Evolutionary conservation across 1,140 invertebrate genomes (phyloP).

Genomic region (Babylonia areolata): DNA sequence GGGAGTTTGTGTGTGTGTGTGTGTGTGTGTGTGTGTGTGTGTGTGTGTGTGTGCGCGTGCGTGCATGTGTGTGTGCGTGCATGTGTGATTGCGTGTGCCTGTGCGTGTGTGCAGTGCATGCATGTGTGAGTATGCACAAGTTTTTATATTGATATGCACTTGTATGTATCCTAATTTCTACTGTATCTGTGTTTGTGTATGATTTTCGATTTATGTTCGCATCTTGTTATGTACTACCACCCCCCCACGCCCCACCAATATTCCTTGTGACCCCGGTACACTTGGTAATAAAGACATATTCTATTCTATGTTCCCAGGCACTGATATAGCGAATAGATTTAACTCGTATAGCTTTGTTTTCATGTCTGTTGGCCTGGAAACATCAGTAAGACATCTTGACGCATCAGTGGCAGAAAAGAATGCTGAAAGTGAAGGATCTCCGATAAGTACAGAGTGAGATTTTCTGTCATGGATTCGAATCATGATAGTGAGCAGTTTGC

Average conservation of each 20-base stretch:
- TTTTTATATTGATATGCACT: not conserved
- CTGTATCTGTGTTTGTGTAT: not conserved
- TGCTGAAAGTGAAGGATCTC: too few relatives aligned
- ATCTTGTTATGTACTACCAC: not conserved
- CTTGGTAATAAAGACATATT: not conserved
- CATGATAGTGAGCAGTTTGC: too few relatives aligned
- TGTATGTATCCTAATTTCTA: too few relatives aligned
- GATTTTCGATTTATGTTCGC: not conserved
- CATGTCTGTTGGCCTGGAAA: too few relatives aligned
- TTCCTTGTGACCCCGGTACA: too few relatives aligned
- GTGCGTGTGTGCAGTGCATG: not conserved
- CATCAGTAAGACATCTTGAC: too few relatives aligned
- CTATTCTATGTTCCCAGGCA: not conserved
- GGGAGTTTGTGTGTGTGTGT: constrained; percentile 25
- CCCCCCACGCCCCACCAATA: too few relatives aligned
- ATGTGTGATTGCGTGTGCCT: not conserved
- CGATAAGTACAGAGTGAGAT: too few relatives aligned
- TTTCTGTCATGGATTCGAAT: too few relatives aligned
- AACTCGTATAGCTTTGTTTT: too few relatives aligned
- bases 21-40: constrained; percentile 16
- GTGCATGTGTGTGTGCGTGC: not conserved
- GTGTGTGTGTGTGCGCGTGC: constrained; percentile 2
- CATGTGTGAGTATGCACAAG: not conserved
- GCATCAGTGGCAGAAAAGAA: too few relatives aligned
- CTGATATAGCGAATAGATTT: too few relatives aligned